These are phyloP conservation scores for Endomychus coccineus DNA, from an alignment of 2,888 invertebrate species.

Conservation along the genomic window DNA sequence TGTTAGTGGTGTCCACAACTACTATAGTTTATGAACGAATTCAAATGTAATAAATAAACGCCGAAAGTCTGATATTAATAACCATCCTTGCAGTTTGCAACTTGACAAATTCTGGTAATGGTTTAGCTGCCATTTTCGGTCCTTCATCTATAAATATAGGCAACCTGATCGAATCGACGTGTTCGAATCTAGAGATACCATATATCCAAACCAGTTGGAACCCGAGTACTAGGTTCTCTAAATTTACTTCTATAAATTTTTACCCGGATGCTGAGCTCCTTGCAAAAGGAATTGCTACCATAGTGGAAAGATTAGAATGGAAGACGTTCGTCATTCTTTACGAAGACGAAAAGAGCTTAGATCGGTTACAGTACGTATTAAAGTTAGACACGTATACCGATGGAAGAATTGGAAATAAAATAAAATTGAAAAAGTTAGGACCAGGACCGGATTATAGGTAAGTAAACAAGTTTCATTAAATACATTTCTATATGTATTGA, in stretches of 20 bases:
- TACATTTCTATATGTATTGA: neutral
- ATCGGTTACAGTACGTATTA: constrained; percentile 71
- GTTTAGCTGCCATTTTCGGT: constrained; percentile 76
- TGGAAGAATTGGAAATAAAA: constrained; percentile 51
- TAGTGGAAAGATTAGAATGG: constrained; percentile 67
- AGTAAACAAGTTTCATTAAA: constrained; percentile 3
- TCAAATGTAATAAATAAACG: too few relatives aligned
- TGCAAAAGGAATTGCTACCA: constrained; percentile 57
- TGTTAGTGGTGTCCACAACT: too few relatives aligned
- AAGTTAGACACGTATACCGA: constrained; percentile 51
- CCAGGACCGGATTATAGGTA: constrained; percentile 29
- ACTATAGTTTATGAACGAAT: too few relatives aligned
- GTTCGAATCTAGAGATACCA: constrained; percentile 78
- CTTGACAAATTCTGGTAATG: constrained; percentile 47
- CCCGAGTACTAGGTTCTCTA: constrained; percentile 17
- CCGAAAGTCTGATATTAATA: too few relatives aligned
- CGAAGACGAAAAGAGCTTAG: constrained; percentile 66
- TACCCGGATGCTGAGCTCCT: constrained; percentile 62
- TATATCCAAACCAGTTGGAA: constrained; percentile 68
- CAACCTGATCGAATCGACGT: constrained; percentile 73
- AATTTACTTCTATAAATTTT: constrained; percentile 50
- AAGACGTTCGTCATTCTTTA: constrained; percentile 70
- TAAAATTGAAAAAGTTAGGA: constrained; percentile 57
- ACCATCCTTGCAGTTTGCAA: constrained; percentile 49
- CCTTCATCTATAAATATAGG: constrained; percentile 60